A percentile compares a stretch with the other conserved stretches of the same genome.
phyloP scores from a whole-genome alignment of 30 jellyfish, hydroid and myxozoan genomes.

The Pelagia noctiluca region DNA sequence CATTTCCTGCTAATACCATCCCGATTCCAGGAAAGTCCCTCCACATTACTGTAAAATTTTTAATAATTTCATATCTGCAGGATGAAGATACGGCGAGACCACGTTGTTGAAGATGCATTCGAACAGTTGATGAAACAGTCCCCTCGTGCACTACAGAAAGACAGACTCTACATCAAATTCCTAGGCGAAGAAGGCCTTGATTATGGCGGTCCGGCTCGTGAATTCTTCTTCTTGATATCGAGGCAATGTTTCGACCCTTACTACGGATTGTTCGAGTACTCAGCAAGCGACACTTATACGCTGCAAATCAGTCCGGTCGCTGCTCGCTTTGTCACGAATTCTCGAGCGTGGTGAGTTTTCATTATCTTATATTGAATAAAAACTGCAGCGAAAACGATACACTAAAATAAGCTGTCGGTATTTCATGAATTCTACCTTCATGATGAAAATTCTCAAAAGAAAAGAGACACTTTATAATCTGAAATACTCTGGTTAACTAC shows the following conservation, averaged over 20 bases:
- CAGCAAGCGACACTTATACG: constrained; percentile 98
- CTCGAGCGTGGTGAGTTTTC: constrained; percentile 54
- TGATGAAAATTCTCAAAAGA: too few relatives aligned
- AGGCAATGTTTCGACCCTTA: constrained; percentile 95
- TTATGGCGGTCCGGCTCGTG: constrained; percentile 99
- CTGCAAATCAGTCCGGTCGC: constrained; percentile 98
- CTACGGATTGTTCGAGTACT: constrained; percentile 94
- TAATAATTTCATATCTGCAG: constrained; percentile 27
- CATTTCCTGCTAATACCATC: too few relatives aligned
- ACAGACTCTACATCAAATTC: constrained; percentile 87
- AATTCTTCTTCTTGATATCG: constrained; percentile 93
- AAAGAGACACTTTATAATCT: too few relatives aligned
- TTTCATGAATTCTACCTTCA: too few relatives aligned
- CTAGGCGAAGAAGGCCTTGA: constrained; percentile 99
- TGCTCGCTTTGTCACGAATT: constrained; percentile 69
- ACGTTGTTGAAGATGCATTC: constrained; percentile 93
- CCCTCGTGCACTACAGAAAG: constrained; percentile 95
- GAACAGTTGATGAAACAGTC: constrained; percentile 93
- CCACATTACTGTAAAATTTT: not conserved
- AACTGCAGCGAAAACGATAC: too few relatives aligned
- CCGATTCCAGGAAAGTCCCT: too few relatives aligned
- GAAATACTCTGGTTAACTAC: too few relatives aligned
- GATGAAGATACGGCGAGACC: constrained; percentile 95
- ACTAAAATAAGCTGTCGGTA: too few relatives aligned
- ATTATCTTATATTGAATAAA: too few relatives aligned